Percentiles rank a stretch among this genome's conserved stretches.
phyloP scores from a whole-genome alignment of 37 sponge, comb jelly and placozoan genomes.

The Tethya wilhelma region DNA sequence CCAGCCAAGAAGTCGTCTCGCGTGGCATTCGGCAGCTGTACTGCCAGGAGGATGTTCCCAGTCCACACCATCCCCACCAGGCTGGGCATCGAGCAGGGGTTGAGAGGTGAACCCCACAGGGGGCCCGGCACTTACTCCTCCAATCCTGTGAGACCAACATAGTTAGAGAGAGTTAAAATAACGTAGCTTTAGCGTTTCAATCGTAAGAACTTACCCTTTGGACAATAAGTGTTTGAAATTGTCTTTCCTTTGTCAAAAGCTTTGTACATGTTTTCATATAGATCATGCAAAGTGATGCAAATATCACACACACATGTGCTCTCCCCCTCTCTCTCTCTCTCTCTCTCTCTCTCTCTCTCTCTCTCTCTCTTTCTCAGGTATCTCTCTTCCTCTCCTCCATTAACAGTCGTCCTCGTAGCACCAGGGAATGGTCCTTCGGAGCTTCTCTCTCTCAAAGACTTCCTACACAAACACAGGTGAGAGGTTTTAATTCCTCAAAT shows the following conservation, averaged over 20 bases:
- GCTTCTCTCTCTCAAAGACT: slow-evolving; percentile 13
- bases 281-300: slow-evolving; percentile 3
- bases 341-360: slow-evolving; percentile 17
- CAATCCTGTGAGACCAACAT: slow-evolving; percentile 37
- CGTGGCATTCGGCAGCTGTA: slow-evolving; percentile 61
- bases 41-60: slow-evolving; percentile 67
- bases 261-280: too few species aligned
- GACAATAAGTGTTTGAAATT: too few species aligned
- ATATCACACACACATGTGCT: background rate
- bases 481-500: too few species aligned
- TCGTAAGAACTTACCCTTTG: background rate
- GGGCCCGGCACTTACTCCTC: slow-evolving; percentile 62
- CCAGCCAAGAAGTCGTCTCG: too few species aligned
- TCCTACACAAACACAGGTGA: slow-evolving; percentile 4
- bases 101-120: slow-evolving; percentile 49
- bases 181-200: background rate
- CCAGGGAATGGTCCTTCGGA: slow-evolving; percentile 62
- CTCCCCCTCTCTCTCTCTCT: slow-evolving; percentile 37
- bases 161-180: background rate
- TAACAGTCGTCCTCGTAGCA: slow-evolving; percentile 35
- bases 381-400: slow-evolving; percentile 46
- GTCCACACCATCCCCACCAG: slow-evolving; percentile 55
- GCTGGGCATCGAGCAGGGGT: slow-evolving; percentile 63
- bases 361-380: slow-evolving; percentile 30
- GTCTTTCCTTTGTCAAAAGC: too few species aligned